Evolutionary conservation across 2,888 invertebrate genomes (phyloP).

Genomic region (Trisateles emortualis): DNA sequence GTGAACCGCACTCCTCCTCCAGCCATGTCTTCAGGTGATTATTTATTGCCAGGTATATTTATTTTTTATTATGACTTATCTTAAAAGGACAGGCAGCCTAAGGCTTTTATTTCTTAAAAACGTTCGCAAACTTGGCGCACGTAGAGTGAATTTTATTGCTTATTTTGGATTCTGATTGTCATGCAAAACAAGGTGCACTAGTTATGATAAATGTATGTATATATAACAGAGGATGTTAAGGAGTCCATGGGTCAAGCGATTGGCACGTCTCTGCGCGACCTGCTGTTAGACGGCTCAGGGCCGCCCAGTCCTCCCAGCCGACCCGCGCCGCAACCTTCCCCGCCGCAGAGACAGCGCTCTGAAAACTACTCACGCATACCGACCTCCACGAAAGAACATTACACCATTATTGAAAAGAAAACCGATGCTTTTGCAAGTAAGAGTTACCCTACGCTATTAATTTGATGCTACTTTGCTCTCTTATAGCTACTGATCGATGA

Average conservation of each 20-base stretch:
- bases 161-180: no score
- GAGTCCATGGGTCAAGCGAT: slow-evolving; percentile 48
- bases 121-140: no score
- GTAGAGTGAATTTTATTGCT: no score
- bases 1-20: slow-evolving; percentile 84
- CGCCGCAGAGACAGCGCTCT: slow-evolving; percentile 70
- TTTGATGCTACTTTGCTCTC: neutral
- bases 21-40: slow-evolving; percentile 77
- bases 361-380: slow-evolving; percentile 74
- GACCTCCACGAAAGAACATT: slow-evolving; percentile 71
- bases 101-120: no score
- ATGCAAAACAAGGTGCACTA: no score
- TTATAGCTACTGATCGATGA: neutral
- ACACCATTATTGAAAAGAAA: slow-evolving; percentile 64
- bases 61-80: neutral
- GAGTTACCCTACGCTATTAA: slow-evolving; percentile 7
- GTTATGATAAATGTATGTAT: neutral
- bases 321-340: slow-evolving; percentile 67
- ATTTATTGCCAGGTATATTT: slow-evolving; percentile 61
- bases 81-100: no score
- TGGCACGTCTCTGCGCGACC: slow-evolving; percentile 65
- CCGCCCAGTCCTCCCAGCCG: slow-evolving; percentile 51
- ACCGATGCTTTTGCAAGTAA: slow-evolving; percentile 64
- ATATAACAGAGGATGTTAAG: slow-evolving; percentile 51
- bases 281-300: slow-evolving; percentile 58